These are phyloP conservation scores for Lutjanus erythropterus DNA, from an alignment of 2,113 vertebrate species.

Conservation along the genomic window DNA sequence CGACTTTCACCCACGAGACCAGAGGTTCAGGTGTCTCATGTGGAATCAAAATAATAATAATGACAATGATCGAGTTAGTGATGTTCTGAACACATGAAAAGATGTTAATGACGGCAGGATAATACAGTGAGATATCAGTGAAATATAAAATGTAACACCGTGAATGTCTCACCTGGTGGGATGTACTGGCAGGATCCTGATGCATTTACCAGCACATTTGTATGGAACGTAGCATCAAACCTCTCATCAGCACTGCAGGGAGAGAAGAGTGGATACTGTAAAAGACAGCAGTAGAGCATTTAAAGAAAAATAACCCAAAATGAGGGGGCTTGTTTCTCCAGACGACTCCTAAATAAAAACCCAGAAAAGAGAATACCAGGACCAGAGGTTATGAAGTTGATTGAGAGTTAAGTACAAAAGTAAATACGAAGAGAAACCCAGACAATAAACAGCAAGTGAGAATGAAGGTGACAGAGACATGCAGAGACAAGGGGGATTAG, in stretches of 20 bases:
- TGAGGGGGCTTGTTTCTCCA: not conserved
- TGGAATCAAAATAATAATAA: too few relatives aligned
- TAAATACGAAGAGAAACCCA: not conserved
- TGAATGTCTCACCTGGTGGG: slow-evolving; percentile 88
- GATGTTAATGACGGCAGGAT: not conserved
- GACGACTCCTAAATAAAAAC: not conserved
- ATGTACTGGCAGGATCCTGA: slow-evolving; percentile 92
- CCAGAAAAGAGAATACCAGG: not conserved
- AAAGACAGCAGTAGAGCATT: not conserved
- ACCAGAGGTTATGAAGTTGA: not conserved
- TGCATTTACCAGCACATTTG: slow-evolving; percentile 91
- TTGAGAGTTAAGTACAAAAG: not conserved
- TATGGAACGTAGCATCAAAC: slow-evolving; percentile 94
- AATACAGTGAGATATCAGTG: not conserved
- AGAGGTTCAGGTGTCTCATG: too few relatives aligned
- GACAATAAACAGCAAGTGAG: slow-evolving; percentile 9
- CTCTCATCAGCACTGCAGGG: slow-evolving; percentile 90
- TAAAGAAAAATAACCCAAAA: not conserved
- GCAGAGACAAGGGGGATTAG: slow-evolving; percentile 31
- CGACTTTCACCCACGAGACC: too few relatives aligned
- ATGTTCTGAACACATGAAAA: not conserved
- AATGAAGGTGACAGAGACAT: slow-evolving; percentile 37
- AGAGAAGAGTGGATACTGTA: slow-evolving; percentile 8
- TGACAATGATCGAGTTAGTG: not conserved
- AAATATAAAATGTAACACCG: not conserved